These are phyloP conservation scores for Chlorospingus semifuscus DNA, from an alignment of 2,797 vertebrate genomes.

Conservation along the genomic window DNA sequence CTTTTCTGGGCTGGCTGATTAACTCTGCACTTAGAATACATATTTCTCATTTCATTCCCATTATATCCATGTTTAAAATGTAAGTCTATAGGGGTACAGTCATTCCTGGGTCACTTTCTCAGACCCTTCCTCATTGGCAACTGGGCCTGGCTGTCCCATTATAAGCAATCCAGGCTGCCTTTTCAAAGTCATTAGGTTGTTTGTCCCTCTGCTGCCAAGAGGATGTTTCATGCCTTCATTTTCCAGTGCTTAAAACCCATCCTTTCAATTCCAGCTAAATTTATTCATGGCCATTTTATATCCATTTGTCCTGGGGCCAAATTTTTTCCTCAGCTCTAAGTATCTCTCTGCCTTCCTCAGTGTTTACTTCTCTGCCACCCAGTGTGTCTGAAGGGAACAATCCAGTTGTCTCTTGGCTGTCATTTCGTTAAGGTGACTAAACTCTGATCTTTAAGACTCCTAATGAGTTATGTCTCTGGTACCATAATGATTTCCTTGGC, in stretches of 20 bases:
- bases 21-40: neutral
- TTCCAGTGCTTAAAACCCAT: constrained; percentile 15
- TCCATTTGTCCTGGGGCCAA: constrained; percentile 22
- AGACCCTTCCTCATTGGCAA: neutral
- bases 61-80: neutral
- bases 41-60: neutral
- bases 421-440: neutral
- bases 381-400: neutral
- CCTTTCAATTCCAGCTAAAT: constrained; percentile 27
- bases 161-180: neutral
- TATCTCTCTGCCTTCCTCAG: neutral
- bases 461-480: neutral
- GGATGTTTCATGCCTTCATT: constrained; percentile 22
- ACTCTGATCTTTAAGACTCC: neutral
- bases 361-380: neutral
- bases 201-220: neutral
- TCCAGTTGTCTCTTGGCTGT: neutral
- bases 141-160: neutral
- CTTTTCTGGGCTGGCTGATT: neutral
- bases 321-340: neutral
- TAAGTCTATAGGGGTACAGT: neutral
- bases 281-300: constrained; percentile 24
- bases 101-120: neutral
- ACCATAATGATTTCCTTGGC: neutral
- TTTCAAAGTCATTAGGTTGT: constrained; percentile 1